phyloP scores from a whole-genome alignment of 2,888 invertebrate genomes.

The Sericinus montela region DNA sequence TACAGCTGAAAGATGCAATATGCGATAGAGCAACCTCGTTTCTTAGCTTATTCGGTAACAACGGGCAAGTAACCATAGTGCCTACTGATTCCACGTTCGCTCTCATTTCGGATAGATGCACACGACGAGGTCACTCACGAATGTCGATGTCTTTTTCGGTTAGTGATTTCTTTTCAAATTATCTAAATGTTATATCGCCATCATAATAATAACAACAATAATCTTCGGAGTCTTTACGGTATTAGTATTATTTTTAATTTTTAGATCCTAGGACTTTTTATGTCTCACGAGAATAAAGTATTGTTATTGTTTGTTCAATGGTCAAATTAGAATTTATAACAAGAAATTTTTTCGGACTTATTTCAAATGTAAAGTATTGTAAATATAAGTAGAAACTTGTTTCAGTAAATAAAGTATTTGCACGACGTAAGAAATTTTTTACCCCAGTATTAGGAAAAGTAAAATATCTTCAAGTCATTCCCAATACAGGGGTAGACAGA shows the following conservation, averaged over 20 bases:
- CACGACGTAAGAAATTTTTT: too few relatives aligned
- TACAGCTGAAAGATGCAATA: slow-evolving; percentile 31
- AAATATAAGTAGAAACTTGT: too few relatives aligned
- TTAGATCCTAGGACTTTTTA: background rate
- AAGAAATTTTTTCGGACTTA: too few relatives aligned
- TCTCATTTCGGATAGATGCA: slow-evolving; percentile 40
- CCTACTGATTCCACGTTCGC: slow-evolving; percentile 41
- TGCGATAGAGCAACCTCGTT: slow-evolving; percentile 47
- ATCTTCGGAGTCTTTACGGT: slow-evolving; percentile 3
- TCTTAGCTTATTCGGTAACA: slow-evolving; percentile 57
- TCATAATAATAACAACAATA: slow-evolving; percentile 11
- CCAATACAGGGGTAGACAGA: too few relatives aligned
- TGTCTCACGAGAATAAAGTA: background rate
- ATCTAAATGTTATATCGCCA: slow-evolving; percentile 18
- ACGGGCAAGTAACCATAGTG: slow-evolving; percentile 47
- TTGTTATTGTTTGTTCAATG: background rate
- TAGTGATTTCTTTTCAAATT: slow-evolving; percentile 21
- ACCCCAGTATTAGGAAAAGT: too few relatives aligned
- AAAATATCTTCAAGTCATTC: too few relatives aligned
- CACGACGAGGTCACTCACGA: slow-evolving; percentile 28
- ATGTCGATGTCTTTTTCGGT: slow-evolving; percentile 18
- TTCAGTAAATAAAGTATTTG: too few relatives aligned
- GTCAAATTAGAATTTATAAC: too few relatives aligned
- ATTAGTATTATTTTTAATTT: background rate
- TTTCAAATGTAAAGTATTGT: too few relatives aligned